Evolutionary conservation across 2,797 vertebrate genomes (phyloP), one percentile per base, ranked within the genome.

Genomic region (Gymnopithys bicolor): DNA sequence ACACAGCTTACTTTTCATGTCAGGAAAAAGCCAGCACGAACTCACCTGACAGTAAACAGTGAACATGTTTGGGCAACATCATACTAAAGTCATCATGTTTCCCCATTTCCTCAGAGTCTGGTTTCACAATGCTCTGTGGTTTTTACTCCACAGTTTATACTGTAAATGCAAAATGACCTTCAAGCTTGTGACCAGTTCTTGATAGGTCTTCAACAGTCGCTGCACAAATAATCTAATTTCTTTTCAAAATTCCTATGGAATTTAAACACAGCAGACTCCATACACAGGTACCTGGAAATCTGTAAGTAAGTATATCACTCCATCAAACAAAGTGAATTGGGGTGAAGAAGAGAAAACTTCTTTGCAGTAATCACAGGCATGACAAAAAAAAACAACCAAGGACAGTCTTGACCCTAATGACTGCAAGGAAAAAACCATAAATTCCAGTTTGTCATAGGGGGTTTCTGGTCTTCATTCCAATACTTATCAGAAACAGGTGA

Each of bases 21-120:
- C 90, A 70, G 89, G 92, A 92, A 86, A 94, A 94, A 95, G 33
- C 75, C 71, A 92, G 87, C 71, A 83, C 22, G 63, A 94, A 62
- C 93, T 94, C 52, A 89, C 68, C 74, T 89, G 82, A 59, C 45
- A 43, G 43, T 94, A 96, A 96, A 96, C 64, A 87, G 25, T 66
- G 91, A 85, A 43, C 13, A 25, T 94, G 92, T 96, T 96, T 94
- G 79, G 94, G 94, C 94, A 97, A 94, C 92, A 97, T 67, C 56
- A 75, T 84, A 87, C 71, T 81, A 80, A 81, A 92, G 95, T 87
- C 56, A 88, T 69, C 69, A 80, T 83, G 79, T 70, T 95, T 94
- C 92, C 94, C 60, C 87, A 88, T 94, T 97, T 96, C 87, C 95
- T 94, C 53, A 93, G 96, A 77, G 56, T 94, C 74, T 60, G 56